These are phyloP conservation scores for Dendroctonus ponderosae DNA, from an alignment of 1,140 invertebrate species.

Conservation along the genomic window DNA sequence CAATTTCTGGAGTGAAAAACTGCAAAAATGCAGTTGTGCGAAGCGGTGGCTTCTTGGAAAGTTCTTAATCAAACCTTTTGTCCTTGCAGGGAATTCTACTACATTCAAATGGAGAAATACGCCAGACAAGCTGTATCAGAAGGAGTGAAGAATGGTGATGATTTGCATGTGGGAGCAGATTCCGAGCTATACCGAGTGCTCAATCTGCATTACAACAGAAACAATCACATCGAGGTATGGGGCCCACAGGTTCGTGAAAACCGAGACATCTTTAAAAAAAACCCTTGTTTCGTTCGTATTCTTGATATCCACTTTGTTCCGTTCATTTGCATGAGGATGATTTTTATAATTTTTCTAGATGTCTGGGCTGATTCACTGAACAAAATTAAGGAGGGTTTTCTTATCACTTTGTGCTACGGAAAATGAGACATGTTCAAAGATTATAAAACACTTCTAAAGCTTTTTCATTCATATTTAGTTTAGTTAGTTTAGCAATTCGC, in stretches of 20 bases:
- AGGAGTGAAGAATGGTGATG: slow-evolving; percentile 89
- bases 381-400: background rate
- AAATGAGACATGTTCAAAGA: too few relatives aligned
- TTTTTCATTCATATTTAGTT: too few relatives aligned
- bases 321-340: background rate
- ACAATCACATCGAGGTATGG: slow-evolving; percentile 99
- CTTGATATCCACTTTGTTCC: slow-evolving; percentile 6
- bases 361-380: slow-evolving; percentile 21
- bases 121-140: slow-evolving; percentile 96
- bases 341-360: slow-evolving; percentile 8
- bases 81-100: slow-evolving; percentile 93
- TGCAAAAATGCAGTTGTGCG: too few relatives aligned
- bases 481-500: too few relatives aligned
- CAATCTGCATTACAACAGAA: slow-evolving; percentile 99
- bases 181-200: slow-evolving; percentile 97
- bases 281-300: slow-evolving; percentile 16
- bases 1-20: too few relatives aligned
- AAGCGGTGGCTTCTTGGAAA: too few relatives aligned
- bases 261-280: slow-evolving; percentile 41
- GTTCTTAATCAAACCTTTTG: background rate
- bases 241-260: slow-evolving; percentile 60
- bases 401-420: too few relatives aligned
- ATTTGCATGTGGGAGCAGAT: slow-evolving; percentile 89
- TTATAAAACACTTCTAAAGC: too few relatives aligned
- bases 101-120: slow-evolving; percentile 99